Evolutionary conservation across 2,888 invertebrate genomes (phyloP).

Genomic region (Euzetes globulus): DNA sequence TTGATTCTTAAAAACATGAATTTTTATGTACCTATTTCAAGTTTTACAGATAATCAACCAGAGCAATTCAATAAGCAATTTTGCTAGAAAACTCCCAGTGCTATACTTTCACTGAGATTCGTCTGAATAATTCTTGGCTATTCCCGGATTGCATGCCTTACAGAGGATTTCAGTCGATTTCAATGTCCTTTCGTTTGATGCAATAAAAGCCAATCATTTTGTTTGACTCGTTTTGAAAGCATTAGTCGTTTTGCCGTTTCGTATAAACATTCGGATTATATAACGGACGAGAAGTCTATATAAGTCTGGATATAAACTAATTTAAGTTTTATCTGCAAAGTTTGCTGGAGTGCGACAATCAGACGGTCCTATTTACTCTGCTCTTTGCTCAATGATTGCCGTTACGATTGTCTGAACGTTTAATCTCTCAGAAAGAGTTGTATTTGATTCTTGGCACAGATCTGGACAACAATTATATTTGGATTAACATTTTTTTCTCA

Average conservation of each 20-base stretch:
- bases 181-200: neutral
- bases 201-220: slow-evolving; percentile 11
- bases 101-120: neutral
- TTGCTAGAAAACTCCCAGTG: too few relatives aligned
- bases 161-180: neutral
- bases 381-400: too few relatives aligned
- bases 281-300: neutral
- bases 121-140: neutral
- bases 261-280: neutral
- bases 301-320: slow-evolving; percentile 1
- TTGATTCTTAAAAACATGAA: too few relatives aligned
- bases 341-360: neutral
- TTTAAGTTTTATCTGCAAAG: slow-evolving; percentile 5
- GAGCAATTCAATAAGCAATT: too few relatives aligned
- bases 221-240: neutral
- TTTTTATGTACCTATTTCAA: too few relatives aligned
- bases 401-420: too few relatives aligned
- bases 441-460: too few relatives aligned
- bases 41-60: too few relatives aligned
- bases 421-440: too few relatives aligned
- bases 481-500: too few relatives aligned
- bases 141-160: neutral
- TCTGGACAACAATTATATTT: too few relatives aligned
- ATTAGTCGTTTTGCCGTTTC: neutral
- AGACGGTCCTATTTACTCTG: too few relatives aligned